These are phyloP conservation scores for Drosophila testacea DNA, from an alignment of 2,888 invertebrate genomes.

Conservation along the genomic window DNA sequence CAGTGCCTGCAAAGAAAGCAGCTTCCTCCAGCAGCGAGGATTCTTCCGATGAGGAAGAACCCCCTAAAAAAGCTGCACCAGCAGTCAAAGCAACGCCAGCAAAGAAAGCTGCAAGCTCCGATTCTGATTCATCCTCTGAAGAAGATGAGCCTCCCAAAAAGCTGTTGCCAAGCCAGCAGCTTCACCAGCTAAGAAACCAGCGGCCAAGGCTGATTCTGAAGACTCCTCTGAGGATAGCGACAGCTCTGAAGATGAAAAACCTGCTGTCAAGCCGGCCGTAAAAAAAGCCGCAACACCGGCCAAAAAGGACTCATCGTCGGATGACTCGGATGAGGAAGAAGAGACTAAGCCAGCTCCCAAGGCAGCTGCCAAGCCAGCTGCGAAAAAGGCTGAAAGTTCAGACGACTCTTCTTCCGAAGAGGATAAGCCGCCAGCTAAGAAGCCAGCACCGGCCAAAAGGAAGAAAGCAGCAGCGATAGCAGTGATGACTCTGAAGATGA, in stretches of 20 bases:
- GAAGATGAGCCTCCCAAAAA: constrained; percentile 63
- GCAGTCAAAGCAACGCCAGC: constrained; percentile 39
- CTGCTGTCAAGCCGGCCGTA: constrained; percentile 73
- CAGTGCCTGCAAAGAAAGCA: constrained; percentile 34
- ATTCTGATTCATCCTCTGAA: constrained; percentile 84
- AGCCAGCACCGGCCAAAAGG: constrained; percentile 68
- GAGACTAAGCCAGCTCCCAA: constrained; percentile 40
- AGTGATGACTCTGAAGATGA: constrained; percentile 60
- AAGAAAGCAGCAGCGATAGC: constrained; percentile 45
- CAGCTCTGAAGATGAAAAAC: constrained; percentile 61
- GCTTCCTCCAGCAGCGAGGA: constrained; percentile 51
- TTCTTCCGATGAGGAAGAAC: constrained; percentile 46
- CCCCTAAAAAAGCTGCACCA: constrained; percentile 39
- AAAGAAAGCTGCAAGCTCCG: constrained; percentile 77
- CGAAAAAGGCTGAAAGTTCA: constrained; percentile 78
- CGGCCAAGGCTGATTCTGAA: constrained; percentile 57
- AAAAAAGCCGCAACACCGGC: constrained; percentile 68
- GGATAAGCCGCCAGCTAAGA: constrained; percentile 66
- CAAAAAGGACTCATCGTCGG: constrained; percentile 80
- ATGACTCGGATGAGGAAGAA: constrained; percentile 54
- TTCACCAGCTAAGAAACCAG: constrained; percentile 38
- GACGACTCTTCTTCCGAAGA: constrained; percentile 54
- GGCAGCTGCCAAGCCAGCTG: constrained; percentile 48
- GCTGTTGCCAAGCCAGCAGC: constrained; percentile 36
- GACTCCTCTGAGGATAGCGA: constrained; percentile 80